Evolutionary conservation across 1,140 invertebrate genomes (phyloP).

Genomic region (Drosophila baimaii): DNA sequence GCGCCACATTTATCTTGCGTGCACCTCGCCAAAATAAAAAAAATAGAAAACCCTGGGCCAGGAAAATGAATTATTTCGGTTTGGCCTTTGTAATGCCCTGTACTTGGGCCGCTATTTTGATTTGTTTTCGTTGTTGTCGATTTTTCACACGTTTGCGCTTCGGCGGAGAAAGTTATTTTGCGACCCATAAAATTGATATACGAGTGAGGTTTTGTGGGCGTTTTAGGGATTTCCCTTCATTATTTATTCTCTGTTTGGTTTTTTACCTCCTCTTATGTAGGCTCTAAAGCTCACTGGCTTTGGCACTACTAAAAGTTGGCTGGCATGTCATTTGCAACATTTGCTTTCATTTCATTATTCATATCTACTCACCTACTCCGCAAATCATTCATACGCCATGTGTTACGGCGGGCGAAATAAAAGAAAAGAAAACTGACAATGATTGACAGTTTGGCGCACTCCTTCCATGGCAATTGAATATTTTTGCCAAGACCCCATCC

Average conservation of each 20-base stretch:
- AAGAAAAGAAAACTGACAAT: conserved; percentile 30
- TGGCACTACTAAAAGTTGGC: neutral
- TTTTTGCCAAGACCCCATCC: conserved; percentile 17
- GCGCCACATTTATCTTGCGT: conserved; percentile 46
- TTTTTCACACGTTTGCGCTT: conserved; percentile 42
- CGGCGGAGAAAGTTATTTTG: conserved; percentile 14
- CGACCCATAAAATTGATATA: conserved; percentile 32
- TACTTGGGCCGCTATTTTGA: conserved; percentile 18
- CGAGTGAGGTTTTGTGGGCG: conserved; percentile 7
- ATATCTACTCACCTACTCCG: conserved; percentile 17
- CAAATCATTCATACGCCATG: conserved; percentile 39
- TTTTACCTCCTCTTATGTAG: neutral
- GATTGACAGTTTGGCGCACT: conserved; percentile 52
- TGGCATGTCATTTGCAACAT: conserved; percentile 20
- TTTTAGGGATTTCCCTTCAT: conserved; percentile 13
- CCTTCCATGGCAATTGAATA: conserved; percentile 45
- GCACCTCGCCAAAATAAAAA: neutral
- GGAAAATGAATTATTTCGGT: conserved; percentile 37
- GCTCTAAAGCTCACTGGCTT: neutral
- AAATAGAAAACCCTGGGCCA: neutral
- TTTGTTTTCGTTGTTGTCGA: conserved; percentile 20
- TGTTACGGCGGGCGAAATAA: conserved; percentile 25
- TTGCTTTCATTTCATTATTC: conserved; percentile 42
- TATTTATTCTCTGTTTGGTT: conserved; percentile 12
- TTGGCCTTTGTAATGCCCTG: conserved; percentile 5